These are phyloP conservation scores for Tethya wilhelma DNA, from an alignment of 37 sponge, comb jelly and placozoan species.

Conservation along the genomic window DNA sequence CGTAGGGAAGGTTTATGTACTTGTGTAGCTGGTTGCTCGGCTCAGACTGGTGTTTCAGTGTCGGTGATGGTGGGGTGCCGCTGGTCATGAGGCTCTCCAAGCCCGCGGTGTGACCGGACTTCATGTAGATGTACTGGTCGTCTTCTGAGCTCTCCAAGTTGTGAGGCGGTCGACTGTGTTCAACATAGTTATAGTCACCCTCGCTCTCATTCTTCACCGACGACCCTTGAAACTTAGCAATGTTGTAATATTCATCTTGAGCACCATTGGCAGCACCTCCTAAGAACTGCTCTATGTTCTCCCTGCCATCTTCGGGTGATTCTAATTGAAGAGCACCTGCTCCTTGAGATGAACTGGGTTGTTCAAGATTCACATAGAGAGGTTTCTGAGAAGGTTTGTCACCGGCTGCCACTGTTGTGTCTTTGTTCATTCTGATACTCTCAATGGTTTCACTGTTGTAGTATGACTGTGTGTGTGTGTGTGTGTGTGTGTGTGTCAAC, in stretches of 20 bases:
- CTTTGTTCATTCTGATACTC: constrained; percentile 2
- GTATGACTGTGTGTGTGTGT: background rate
- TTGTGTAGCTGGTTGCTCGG: background rate
- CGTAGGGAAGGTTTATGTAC: background rate
- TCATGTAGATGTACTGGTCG: constrained; percentile 24
- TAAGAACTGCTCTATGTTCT: background rate
- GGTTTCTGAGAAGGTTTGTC: too few species aligned
- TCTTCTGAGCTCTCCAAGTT: constrained; percentile 4
- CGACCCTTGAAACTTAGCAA: background rate
- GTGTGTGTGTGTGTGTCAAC: background rate
- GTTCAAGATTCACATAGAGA: too few species aligned
- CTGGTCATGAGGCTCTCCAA: background rate
- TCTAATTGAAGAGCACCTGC: background rate
- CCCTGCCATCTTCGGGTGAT: background rate
- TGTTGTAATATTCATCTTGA: background rate
- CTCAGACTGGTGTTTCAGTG: background rate
- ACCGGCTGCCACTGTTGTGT: background rate
- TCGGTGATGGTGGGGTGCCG: too few species aligned
- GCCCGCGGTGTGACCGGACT: background rate
- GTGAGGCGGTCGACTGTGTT: background rate
- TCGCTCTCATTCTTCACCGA: background rate
- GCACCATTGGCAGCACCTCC: background rate
- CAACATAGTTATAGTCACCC: background rate
- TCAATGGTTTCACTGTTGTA: constrained; percentile 9
- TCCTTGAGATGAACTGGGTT: background rate